Evolutionary conservation across 2,888 invertebrate species (phyloP), one percentile per base, ranked within the genome.

Genomic region (Sesia bembeciformis): DNA sequence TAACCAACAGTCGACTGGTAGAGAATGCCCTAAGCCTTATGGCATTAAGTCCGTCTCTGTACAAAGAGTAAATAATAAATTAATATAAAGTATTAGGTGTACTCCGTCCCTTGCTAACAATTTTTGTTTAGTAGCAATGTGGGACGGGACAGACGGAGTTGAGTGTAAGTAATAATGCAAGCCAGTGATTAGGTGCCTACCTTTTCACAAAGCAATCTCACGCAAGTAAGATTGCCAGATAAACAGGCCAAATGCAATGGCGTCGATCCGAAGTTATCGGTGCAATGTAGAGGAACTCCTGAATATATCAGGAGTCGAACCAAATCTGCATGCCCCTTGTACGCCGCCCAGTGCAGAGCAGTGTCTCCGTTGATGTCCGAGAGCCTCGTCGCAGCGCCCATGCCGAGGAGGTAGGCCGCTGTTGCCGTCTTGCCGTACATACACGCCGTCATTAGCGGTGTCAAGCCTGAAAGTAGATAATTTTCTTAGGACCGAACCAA

Each of bases 351-450:
- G 72, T 98, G 97, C 40, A 97, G 84, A 0, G 97, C 97, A 0
- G 96, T 96, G 70, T 98, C 97, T 0, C 97, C 97, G 72, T 98
- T 97, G 63, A 96, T 96, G 68, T 98, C 97, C 1, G 95, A 94
- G 52, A 96, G 89, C 69, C 96, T 94, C 61, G 96, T 94, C 1
- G 95, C 91, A 0, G 97, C 97, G 3, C 96, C 97, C 93, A 95
- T 96, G 40, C 97, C 97, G 53, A 98, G 90, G 0, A 98, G 88
- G 78, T 96, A 97, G 0, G 97, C 97, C 0, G 97, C 97, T 0
- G 97, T 95, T 5, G 96, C 96, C 3, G 96, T 95, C 70, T 96
- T 93, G 5, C 97, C 97, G 73, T 97, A 97, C 95, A 97, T 97
- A 65, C 96, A 96, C 0, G 97, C 97, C 0, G 96, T 95, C 93